These are phyloP conservation scores for Seira sanloemensis DNA, from an alignment of 2,888 invertebrate species.

Conservation along the genomic window DNA sequence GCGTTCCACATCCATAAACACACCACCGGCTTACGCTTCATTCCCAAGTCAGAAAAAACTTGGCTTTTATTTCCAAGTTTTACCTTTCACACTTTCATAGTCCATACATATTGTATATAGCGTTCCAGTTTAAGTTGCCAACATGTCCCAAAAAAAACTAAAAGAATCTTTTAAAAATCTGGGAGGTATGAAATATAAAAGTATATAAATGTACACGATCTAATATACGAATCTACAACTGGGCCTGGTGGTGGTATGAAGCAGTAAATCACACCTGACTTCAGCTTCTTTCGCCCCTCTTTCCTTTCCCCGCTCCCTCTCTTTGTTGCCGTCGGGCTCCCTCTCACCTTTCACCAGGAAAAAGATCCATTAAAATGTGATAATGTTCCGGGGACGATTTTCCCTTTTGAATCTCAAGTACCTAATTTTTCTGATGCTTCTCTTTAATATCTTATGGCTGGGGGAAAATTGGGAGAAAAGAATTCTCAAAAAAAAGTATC, in stretches of 20 bases:
- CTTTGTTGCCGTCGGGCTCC: conserved; percentile 12
- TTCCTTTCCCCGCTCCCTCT: conserved; percentile 32
- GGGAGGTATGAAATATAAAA: too few relatives aligned
- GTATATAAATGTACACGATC: too few relatives aligned
- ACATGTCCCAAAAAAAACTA: too few relatives aligned
- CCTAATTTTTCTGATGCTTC: conserved; percentile 36
- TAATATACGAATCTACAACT: too few relatives aligned
- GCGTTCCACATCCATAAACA: not conserved
- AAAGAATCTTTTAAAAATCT: too few relatives aligned
- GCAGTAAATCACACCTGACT: conserved; percentile 59
- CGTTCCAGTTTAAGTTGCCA: too few relatives aligned
- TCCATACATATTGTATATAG: too few relatives aligned
- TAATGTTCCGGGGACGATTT: conserved; percentile 13
- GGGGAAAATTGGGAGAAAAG: not conserved
- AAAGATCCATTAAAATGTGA: conserved; percentile 52
- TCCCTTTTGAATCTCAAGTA: conserved; percentile 38
- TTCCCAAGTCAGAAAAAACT: not conserved
- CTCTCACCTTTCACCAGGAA: conserved; percentile 48
- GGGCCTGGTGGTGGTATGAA: conserved; percentile 17
- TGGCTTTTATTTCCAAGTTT: too few relatives aligned
- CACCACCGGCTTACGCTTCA: not conserved
- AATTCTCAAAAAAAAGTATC: not conserved
- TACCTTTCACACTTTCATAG: too few relatives aligned
- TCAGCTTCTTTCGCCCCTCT: conserved; percentile 42
- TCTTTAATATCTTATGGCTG: not conserved